These are phyloP conservation scores for Caretta caretta DNA, from an alignment of 2,113 vertebrate species.

Conservation along the genomic window DNA sequence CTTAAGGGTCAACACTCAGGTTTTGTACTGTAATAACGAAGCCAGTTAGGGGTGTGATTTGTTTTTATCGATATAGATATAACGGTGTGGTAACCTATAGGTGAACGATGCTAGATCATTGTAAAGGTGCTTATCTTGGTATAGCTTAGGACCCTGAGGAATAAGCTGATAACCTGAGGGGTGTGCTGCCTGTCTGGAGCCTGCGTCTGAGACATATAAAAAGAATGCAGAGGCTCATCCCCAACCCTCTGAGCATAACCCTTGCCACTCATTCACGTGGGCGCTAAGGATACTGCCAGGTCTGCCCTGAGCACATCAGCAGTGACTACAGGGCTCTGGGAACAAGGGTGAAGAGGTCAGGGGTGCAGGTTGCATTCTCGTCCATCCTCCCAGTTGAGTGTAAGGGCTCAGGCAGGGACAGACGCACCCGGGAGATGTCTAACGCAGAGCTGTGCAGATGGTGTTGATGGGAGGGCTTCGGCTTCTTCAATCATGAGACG, in stretches of 20 bases:
- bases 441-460: neutral
- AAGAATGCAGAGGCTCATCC: neutral
- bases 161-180: neutral
- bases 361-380: neutral
- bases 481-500: neutral
- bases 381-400: neutral
- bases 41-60: neutral
- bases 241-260: neutral
- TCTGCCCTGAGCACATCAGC: neutral
- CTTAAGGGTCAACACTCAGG: neutral
- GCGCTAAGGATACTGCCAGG: neutral
- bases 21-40: neutral
- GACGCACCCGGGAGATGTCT: neutral
- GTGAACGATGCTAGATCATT: neutral
- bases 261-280: neutral
- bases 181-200: neutral
- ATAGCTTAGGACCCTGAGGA: neutral
- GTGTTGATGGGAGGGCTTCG: neutral
- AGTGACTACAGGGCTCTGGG: neutral
- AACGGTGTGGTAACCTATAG: neutral
- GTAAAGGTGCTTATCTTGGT: neutral
- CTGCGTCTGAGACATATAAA: neutral
- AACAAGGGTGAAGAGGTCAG: neutral
- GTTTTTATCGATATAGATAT: neutral
- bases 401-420: neutral